Conservation (phyloP, 2,113 vertebrate species). For the Nothocercus julius region DNA sequence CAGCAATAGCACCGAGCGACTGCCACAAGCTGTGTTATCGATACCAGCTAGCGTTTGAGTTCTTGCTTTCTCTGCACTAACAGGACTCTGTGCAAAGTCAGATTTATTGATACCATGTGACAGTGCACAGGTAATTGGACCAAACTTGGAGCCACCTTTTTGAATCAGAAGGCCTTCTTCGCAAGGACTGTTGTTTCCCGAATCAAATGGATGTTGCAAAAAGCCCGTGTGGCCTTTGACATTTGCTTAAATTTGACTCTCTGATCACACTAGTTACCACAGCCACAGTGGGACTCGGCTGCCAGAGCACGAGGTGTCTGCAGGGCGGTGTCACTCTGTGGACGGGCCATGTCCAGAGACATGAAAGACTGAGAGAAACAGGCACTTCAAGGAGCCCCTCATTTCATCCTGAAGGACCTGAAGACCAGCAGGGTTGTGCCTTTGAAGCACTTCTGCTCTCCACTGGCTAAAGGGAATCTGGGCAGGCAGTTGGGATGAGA, state of each 20-base stretch:
- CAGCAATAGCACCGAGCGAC: not conserved
- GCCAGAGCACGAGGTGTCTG: not conserved
- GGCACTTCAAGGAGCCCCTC: not conserved
- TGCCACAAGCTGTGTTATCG: not conserved
- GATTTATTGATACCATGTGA: not conserved
- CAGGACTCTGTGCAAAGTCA: not conserved
- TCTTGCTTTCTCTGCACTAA: not conserved
- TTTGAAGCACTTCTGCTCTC: not conserved
- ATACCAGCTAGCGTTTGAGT: not conserved
- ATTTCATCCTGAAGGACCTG: not conserved
- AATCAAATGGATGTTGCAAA: not conserved
- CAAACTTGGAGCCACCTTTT: not conserved
- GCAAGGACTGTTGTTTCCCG: not conserved
- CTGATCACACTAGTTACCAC: not conserved
- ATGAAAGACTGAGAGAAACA: not conserved
- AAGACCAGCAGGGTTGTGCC: not conserved
- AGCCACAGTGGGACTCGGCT: not conserved
- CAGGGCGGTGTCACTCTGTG: accelerated
- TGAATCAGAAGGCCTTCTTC: not conserved
- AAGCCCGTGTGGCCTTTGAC: not conserved
- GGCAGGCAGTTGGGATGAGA: not conserved
- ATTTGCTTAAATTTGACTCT: not conserved
- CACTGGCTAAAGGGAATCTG: not conserved
- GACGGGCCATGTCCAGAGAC: not conserved
- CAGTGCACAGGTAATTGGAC: not conserved